Conservation (phyloP, 2,888 invertebrate species). For the Leucozona laternaria region DNA sequence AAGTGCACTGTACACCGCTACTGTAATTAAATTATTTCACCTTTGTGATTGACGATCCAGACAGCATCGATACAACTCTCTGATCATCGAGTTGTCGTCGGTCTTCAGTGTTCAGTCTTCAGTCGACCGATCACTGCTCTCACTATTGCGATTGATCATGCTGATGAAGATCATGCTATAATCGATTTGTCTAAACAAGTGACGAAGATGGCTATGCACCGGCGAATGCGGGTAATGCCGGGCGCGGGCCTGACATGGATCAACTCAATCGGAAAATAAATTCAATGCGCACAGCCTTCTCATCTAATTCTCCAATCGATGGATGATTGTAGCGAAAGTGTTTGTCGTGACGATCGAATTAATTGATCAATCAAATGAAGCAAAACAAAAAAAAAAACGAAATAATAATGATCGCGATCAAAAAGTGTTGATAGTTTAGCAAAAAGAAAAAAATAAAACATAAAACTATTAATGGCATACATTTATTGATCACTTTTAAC, state of each 20-base stretch:
- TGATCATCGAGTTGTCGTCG: conserved; percentile 42
- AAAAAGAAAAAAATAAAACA: conserved; percentile 15
- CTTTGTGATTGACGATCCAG: conserved; percentile 60
- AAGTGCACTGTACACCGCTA: conserved; percentile 68
- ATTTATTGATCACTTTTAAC: conserved; percentile 63
- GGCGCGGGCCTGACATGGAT: conserved; percentile 35
- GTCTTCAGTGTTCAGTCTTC: not conserved
- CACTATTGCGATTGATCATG: conserved; percentile 15
- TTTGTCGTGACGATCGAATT: conserved; percentile 72
- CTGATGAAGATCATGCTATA: conserved; percentile 69
- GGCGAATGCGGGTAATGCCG: conserved; percentile 3
- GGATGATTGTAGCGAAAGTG: conserved; percentile 64
- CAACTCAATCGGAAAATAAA: conserved; percentile 66
- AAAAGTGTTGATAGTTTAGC: conserved; percentile 55
- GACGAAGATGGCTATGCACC: conserved; percentile 8
- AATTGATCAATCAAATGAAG: conserved; percentile 71
- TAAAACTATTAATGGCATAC: conserved; percentile 38
- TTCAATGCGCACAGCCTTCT: conserved; percentile 42
- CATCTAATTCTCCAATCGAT: conserved; percentile 10
- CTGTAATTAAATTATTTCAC: conserved; percentile 73
- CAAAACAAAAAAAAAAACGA: conserved; percentile 1
- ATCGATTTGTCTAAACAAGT: conserved; percentile 67
- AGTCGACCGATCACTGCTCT: conserved; percentile 14
- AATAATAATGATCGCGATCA: conserved; percentile 34
- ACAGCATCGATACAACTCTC: conserved; percentile 49